Evolutionary conservation across 2,888 invertebrate genomes (phyloP), one percentile per base, ranked within the genome.

Genomic region (Idaea biselata): DNA sequence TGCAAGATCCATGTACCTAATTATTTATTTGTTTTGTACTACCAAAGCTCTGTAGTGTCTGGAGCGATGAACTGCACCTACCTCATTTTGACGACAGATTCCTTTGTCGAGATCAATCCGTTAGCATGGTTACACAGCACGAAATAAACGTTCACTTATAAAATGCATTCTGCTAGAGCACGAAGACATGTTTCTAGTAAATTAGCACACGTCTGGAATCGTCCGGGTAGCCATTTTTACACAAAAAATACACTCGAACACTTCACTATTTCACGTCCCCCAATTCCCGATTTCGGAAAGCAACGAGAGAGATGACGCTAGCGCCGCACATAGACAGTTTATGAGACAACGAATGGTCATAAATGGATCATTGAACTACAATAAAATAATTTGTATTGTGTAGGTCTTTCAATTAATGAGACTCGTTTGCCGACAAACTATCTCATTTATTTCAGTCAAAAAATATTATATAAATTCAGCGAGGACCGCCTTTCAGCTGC

Each of bases 1-100:
- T 84, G 80, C 76, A 81, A 79, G 73, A 77, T 80, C 74, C 69
- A 68, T 74, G 75, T 83, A n/a, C n/a, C n/a, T n/a, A 84, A 88
- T 87, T 89, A 90, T 89, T 90, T 89, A 90, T 90, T 90, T 89
- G 88, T 91, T 90, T 91, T 91, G 86, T 91, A 86, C 82, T 87
- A 83, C 85, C 79, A 89, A 89, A 89, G 86, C 84, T 85, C 81
- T 68, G 44, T 1, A 14, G 14, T 44, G 44, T 2, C 67, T 80
- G 73, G 86, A 82, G 79, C 87, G 87, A 88, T 88, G 86, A 88
- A 88, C 86, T 84, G 73, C 72, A 89, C 92, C 72, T 88, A 91
- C 91, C 91, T 92, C 91, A 92, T 92, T 89, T 90, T 91, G 88
- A 83, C 74, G 84, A 80, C 83, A 72, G 81, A 83, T 82, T 89